Base-by-base conservation (phyloP, 2,888 invertebrate species). In the Noctua fimbriata region DNA sequence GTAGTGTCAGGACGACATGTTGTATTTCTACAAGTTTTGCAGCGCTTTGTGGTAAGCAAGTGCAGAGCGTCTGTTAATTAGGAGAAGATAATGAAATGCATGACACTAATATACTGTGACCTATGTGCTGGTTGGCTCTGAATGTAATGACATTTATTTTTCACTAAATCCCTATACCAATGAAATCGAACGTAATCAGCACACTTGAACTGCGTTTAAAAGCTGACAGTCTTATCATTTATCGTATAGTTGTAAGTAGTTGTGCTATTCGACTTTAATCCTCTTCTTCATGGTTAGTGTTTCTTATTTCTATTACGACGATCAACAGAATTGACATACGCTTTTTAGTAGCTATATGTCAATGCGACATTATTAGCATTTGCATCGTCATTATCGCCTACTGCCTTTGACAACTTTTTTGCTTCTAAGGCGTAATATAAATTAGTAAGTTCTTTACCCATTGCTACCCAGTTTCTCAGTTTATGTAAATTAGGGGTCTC, bases 401-500 rank as follows among this genome's bases (percentile, higher is more conserved):
- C 52, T 7, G 10, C 4, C 6, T 47, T 24, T 52, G n/a, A 36
- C 6, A 47, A 55, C 4, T 47, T 66, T 58, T 47, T 7, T 67
- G 16, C 32, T 44, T 9, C 9, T n/a, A 32, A 32, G 28, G 12
- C 10, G 1, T 16, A 14, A 49, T 32, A 16, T 24, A 16, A 21
- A 21, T 77, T n/a, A 24, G 18, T 44, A 44, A 21, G 28, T 28
- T 60, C 44, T 44, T 21, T 28, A 18, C 9, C 21, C 52, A 44
- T 81, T 47, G 18, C 69, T 18, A 44, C 16, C 28, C 24, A 36
- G 21, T 69, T 58, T 18, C 41, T 28, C 44, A 32, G 24, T 60
- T 47, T 21, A 67, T 52, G 16, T 66, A 47, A 73, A 82, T 73
- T 69, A 69, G 7, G 2, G n/a, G 18, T 58, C 16, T 28, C 1